Evolutionary conservation across 2,797 vertebrate species (phyloP).

Genomic region (Anguilla obscura): DNA sequence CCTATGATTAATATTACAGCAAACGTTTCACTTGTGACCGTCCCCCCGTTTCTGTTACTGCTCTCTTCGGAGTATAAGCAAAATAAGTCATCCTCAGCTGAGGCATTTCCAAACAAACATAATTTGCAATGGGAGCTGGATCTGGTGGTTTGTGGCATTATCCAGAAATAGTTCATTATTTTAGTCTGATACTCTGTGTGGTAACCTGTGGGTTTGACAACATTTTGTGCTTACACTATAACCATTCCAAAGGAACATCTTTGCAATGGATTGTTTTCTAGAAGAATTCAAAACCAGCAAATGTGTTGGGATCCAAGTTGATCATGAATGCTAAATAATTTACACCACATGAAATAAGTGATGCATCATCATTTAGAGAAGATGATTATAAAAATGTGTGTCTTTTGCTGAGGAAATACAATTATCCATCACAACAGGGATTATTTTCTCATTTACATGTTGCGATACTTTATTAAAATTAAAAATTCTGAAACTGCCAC

Average conservation of each 20-base stretch:
- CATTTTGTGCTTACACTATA: not conserved
- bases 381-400: constrained; percentile 6
- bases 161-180: not conserved
- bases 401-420: constrained; percentile 9
- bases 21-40: no score
- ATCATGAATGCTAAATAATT: constrained; percentile 10
- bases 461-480: constrained; percentile 8
- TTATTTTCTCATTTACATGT: constrained; percentile 11
- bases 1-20: no score
- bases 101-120: not conserved
- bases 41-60: not conserved
- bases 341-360: not conserved
- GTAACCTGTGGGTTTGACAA: not conserved
- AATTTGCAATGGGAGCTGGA: not conserved
- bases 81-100: not conserved
- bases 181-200: not conserved
- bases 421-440: constrained; percentile 11
- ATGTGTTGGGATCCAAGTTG: not conserved
- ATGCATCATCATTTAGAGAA: constrained; percentile 5
- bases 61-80: not conserved
- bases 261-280: not conserved
- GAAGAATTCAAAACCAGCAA: not conserved
- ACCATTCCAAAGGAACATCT: not conserved
- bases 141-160: not conserved
- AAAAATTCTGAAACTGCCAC: not conserved